Conservation (phyloP, 2,888 invertebrate genomes). For the Ichneumon xanthorius region DNA sequence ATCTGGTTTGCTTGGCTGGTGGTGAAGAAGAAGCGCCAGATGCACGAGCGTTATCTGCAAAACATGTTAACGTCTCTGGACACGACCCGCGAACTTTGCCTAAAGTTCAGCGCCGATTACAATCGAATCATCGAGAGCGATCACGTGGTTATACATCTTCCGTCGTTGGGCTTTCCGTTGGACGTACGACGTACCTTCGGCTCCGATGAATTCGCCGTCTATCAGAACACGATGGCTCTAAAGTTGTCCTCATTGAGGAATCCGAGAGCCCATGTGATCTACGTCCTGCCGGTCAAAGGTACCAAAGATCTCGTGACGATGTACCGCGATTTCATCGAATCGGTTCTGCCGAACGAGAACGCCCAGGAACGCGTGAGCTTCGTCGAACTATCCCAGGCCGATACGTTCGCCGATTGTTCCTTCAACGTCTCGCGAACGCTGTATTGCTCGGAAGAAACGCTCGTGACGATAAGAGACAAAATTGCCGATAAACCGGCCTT, state of each 20-base stretch:
- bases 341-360: conserved; percentile 60
- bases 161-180: conserved; percentile 70
- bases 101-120: conserved; percentile 66
- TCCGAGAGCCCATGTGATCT: conserved; percentile 69
- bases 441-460: conserved; percentile 72
- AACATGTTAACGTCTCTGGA: conserved; percentile 68
- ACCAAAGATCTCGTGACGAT: conserved; percentile 69
- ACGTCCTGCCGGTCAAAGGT: conserved; percentile 70
- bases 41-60: conserved; percentile 70
- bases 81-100: conserved; percentile 53
- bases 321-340: conserved; percentile 73
- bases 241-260: conserved; percentile 71
- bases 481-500: conserved; percentile 68
- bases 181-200: conserved; percentile 68
- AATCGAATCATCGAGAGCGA: conserved; percentile 47
- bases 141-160: conserved; percentile 72
- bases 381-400: conserved; percentile 68
- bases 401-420: conserved; percentile 63
- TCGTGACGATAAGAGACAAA: conserved; percentile 60
- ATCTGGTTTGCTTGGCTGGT: conserved; percentile 72
- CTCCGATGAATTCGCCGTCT: conserved; percentile 54
- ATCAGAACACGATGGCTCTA: conserved; percentile 71
- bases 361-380: conserved; percentile 69
- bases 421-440: conserved; percentile 72
- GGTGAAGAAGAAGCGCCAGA: conserved; percentile 66